These are phyloP conservation scores for Ammodramus savannarum DNA, from an alignment of 2,113 vertebrate genomes.

Conservation along the genomic window DNA sequence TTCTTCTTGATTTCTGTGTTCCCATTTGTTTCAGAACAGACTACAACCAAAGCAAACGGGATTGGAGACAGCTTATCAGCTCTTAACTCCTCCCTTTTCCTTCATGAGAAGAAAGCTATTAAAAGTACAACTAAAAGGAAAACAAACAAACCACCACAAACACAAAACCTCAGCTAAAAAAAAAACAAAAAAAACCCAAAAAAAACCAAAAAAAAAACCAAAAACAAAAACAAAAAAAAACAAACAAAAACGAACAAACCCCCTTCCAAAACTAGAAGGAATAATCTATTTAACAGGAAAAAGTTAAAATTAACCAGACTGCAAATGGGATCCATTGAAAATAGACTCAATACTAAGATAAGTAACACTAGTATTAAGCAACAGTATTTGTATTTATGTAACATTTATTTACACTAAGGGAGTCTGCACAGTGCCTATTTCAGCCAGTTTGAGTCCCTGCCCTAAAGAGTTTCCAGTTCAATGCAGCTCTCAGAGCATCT, in stretches of 20 bases:
- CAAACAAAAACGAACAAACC: neutral
- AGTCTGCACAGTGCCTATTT: neutral
- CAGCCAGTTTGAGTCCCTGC: neutral
- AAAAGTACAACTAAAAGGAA: neutral
- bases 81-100: neutral
- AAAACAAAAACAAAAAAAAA: neutral
- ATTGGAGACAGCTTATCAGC: neutral
- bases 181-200: neutral
- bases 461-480: neutral
- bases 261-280: neutral
- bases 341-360: neutral
- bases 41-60: neutral
- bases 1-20: neutral
- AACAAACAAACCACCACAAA: neutral
- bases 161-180: neutral
- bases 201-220: too few species aligned
- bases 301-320: neutral
- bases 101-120: neutral
- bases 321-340: neutral
- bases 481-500: conserved; percentile 28
- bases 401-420: neutral
- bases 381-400: neutral
- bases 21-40: neutral
- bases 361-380: neutral
- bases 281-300: neutral